A percentile compares a stretch with the other conserved stretches of the same genome.
Conservation (phyloP, 2,888 invertebrate genomes). For the Drosophila falleni region DNA sequence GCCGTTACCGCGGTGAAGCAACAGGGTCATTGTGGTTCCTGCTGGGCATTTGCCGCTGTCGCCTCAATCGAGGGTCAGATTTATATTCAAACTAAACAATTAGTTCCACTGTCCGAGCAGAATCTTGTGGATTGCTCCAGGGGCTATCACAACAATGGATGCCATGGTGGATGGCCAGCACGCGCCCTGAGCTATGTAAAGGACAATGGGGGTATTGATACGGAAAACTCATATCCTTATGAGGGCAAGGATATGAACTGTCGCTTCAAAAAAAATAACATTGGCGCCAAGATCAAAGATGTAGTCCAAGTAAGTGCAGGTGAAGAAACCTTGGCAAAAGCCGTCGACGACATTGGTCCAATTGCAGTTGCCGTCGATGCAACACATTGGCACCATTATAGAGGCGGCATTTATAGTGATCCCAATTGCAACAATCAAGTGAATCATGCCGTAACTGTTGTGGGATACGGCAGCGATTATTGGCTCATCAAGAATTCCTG, state of each 20-base stretch:
- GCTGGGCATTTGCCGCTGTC: constrained; percentile 97
- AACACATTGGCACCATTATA: constrained; percentile 95
- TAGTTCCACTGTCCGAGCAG: constrained; percentile 95
- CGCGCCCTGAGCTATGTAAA: constrained; percentile 94
- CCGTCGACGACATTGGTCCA: constrained; percentile 94
- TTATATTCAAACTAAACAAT: constrained; percentile 90
- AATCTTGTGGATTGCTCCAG: constrained; percentile 91
- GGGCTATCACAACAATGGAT: constrained; percentile 96
- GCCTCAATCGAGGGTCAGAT: constrained; percentile 95
- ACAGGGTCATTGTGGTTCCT: constrained; percentile 95
- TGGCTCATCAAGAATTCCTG: constrained; percentile 98
- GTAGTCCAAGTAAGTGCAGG: constrained; percentile 94
- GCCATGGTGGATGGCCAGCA: constrained; percentile 97
- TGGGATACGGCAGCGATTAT: constrained; percentile 93
- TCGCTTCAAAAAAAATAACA: constrained; percentile 87
- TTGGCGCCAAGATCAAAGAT: constrained; percentile 90
- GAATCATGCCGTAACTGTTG: constrained; percentile 96
- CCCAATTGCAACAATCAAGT: constrained; percentile 91
- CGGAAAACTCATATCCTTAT: constrained; percentile 88
- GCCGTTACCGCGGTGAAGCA: constrained; percentile 96
- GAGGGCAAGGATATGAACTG: constrained; percentile 95
- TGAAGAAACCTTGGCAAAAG: constrained; percentile 87
- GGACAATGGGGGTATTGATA: constrained; percentile 88
- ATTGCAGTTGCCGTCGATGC: constrained; percentile 96
- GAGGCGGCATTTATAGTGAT: constrained; percentile 96